phyloP scores from a whole-genome alignment of 2,888 invertebrate genomes.

The Dryococelus australis region DNA sequence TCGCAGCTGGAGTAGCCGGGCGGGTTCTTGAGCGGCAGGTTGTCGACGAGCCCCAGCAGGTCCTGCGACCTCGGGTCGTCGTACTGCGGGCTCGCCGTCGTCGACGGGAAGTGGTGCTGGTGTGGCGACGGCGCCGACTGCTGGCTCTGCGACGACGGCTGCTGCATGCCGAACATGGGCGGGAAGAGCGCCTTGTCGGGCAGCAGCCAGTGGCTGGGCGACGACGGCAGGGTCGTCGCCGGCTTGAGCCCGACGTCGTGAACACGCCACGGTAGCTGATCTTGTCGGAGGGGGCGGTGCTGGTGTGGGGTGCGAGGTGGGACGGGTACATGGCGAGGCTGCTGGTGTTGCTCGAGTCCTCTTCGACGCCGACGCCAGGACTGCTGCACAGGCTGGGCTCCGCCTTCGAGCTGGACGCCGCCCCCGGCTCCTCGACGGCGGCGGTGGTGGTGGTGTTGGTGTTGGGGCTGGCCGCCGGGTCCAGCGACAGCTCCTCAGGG shows the following conservation, averaged over 20 bases:
- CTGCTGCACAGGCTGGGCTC: constrained; percentile 66
- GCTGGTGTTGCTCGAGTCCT: constrained; percentile 76
- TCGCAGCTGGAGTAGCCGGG: constrained; percentile 69
- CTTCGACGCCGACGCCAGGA: constrained; percentile 76
- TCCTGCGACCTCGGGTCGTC: constrained; percentile 69
- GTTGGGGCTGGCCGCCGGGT: constrained; percentile 54
- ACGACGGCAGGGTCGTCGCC: constrained; percentile 64
- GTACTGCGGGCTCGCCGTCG: constrained; percentile 62
- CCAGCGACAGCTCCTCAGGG: constrained; percentile 79
- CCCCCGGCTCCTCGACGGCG: constrained; percentile 46
- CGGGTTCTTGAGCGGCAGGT: constrained; percentile 67
- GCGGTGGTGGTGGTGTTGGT: constrained; percentile 36
- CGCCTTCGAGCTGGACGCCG: constrained; percentile 64
- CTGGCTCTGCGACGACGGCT: constrained; percentile 57
- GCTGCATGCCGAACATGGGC: constrained; percentile 68
- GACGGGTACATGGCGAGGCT: constrained; percentile 69
- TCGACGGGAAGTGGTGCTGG: constrained; percentile 58
- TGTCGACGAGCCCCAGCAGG: constrained; percentile 67
- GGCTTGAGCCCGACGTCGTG: constrained; percentile 70
- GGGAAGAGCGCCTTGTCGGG: constrained; percentile 71
- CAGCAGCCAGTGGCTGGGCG: constrained; percentile 76
- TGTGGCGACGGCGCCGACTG: constrained; percentile 60
- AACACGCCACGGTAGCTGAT: constrained; percentile 73
- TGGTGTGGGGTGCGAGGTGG: constrained; percentile 50
- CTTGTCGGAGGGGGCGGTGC: constrained; percentile 50